These are phyloP conservation scores for Mactra quadrangularis DNA, from an alignment of 1,140 invertebrate species.

Conservation along the genomic window DNA sequence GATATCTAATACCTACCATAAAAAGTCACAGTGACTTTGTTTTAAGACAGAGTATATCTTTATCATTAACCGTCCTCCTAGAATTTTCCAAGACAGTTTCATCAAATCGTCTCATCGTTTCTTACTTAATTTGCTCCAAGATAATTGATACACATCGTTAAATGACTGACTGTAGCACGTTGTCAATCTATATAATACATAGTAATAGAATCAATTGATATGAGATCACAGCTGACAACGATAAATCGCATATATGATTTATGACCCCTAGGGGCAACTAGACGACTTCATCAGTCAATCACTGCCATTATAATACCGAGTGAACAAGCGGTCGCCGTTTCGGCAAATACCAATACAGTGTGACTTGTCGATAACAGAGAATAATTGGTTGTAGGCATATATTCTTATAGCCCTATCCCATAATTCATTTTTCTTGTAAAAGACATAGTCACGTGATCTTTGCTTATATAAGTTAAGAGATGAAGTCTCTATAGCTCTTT, in stretches of 20 bases:
- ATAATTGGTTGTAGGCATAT: too few relatives aligned
- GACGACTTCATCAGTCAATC: not conserved
- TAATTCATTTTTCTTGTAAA: too few relatives aligned
- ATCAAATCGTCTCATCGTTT: not conserved
- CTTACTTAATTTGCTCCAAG: not conserved
- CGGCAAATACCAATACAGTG: not conserved
- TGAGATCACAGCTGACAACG: not conserved
- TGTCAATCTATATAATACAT: slow-evolving; percentile 16
- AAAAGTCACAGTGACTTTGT: too few relatives aligned
- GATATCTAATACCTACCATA: too few relatives aligned
- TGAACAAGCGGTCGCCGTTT: slow-evolving; percentile 1
- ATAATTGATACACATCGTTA: slow-evolving; percentile 14
- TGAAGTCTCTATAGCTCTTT: too few relatives aligned
- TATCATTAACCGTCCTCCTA: too few relatives aligned
- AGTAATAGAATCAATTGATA: slow-evolving; percentile 1
- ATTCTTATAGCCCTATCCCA: too few relatives aligned
- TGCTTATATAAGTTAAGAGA: too few relatives aligned
- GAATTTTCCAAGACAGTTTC: too few relatives aligned
- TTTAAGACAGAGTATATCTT: too few relatives aligned
- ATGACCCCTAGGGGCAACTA: not conserved
- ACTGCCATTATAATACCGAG: slow-evolving; percentile 3
- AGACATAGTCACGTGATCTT: too few relatives aligned
- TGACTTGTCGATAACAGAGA: slow-evolving; percentile 5
- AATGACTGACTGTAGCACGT: not conserved
- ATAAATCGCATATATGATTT: slow-evolving; percentile 10